phyloP scores from a whole-genome alignment of 1,140 invertebrate species.

The Euwallacea fornicatus region DNA sequence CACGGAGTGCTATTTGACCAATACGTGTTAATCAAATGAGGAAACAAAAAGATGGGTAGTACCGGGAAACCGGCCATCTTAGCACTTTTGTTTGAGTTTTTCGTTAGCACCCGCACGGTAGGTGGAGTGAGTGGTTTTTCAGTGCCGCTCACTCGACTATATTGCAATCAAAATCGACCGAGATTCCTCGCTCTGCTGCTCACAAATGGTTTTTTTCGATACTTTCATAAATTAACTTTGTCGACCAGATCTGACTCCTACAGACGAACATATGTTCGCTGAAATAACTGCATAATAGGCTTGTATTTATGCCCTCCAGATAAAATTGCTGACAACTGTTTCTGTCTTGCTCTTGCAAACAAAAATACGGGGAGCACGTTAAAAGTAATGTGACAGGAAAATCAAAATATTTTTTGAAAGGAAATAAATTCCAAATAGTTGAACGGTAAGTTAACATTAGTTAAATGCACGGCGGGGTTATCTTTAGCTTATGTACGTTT shows the following conservation, averaged over 20 bases:
- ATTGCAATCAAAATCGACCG: background rate
- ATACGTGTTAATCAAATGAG: slow-evolving; percentile 11
- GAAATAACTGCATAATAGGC: background rate
- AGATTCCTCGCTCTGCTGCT: slow-evolving; percentile 1
- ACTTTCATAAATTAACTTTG: no score
- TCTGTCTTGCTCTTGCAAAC: no score
- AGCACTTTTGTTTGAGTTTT: background rate
- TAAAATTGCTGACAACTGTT: background rate
- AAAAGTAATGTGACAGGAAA: no score
- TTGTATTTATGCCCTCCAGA: background rate
- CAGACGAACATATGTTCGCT: background rate
- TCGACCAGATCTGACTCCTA: no score
- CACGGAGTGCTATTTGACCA: slow-evolving; percentile 3
- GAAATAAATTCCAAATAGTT: no score
- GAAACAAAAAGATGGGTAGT: background rate
- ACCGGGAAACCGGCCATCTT: slow-evolving; percentile 14
- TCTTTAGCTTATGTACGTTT: no score
- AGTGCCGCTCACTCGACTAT: no score
- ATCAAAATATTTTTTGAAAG: no score
- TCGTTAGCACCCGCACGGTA: slow-evolving; percentile 7
- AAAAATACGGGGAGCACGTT: no score
- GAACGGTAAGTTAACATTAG: no score
- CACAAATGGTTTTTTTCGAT: no score
- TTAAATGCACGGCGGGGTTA: no score
- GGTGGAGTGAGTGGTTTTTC: background rate